Evolutionary conservation across 2,797 vertebrate species (phyloP), one percentile per base, ranked within the genome.

Genomic region (Pitangus sulphuratus): DNA sequence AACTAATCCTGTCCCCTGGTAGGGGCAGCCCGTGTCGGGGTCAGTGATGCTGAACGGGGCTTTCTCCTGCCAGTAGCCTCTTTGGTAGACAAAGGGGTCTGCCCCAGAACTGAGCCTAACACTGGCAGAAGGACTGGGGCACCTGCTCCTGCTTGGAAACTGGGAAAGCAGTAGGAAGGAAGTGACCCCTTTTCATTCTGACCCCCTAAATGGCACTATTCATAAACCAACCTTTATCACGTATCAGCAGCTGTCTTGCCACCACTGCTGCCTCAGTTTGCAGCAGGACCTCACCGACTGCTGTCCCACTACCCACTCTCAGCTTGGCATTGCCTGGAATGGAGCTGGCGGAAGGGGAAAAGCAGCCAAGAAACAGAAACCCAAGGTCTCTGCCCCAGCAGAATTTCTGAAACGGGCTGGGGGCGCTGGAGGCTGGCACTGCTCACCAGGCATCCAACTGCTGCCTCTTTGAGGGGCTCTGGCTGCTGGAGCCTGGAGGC

Each of bases 21-120:
- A 1, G 25, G 3, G 22, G 15, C 11, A 45, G 30, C 19, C 17
- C 0, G 0, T 5, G 19, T 0, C 0, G 1, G 19, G 26, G 13
- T 3, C 37, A 12, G 40, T 7, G 57, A 20, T 25, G 21, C 5
- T 35, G 39, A 13, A 16, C 7, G 37, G 10, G 5, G 2, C 19
- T 60, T 44, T 69, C 40, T 51, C 40, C 31, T 83, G 62, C 58
- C 50, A 60, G 35, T 12, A 71, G 31, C 37, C 17, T 31, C 48
- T 72, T 40, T 21, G 15, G 17, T 13, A n/a, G 53, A 12, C 56
- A 21, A 2, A 20, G 25, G 7, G 6, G 6, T 77, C 25, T 25
- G 13, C 2, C 12, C 8, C 53, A 71, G 37, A 47, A 37, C 28
- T 6, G 5, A 76, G 56, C 17, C 58, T 3, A 2, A 25, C 40